These are phyloP conservation scores for Electrona antarctica DNA, from an alignment of 2,113 vertebrate genomes.

Conservation along the genomic window DNA sequence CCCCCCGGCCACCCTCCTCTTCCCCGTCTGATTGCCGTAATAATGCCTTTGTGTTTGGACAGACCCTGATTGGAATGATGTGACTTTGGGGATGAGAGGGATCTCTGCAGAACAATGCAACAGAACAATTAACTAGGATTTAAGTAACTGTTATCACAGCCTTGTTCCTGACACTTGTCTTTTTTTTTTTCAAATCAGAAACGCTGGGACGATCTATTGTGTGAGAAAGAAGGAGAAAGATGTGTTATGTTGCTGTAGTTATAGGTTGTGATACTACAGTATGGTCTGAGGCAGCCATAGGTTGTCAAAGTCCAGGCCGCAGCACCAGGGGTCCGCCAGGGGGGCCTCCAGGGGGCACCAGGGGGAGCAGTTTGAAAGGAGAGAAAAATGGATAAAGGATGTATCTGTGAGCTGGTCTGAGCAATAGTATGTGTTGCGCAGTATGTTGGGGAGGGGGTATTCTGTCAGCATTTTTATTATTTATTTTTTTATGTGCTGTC, in stretches of 20 bases:
- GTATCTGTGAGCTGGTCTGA: not conserved
- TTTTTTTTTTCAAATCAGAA: slow-evolving; percentile 13
- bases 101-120: slow-evolving; percentile 51
- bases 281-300: too few relatives aligned
- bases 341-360: too few relatives aligned
- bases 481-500: slow-evolving; percentile 28
- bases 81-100: slow-evolving; percentile 30
- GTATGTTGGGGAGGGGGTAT: slow-evolving; percentile 7
- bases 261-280: slow-evolving; percentile 10
- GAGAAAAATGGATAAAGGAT: too few relatives aligned
- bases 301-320: too few relatives aligned
- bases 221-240: not conserved
- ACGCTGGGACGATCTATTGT: slow-evolving; percentile 25
- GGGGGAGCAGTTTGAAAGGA: too few relatives aligned
- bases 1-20: slow-evolving; percentile 35
- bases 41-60: slow-evolving; percentile 58
- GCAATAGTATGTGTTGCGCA: not conserved
- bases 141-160: slow-evolving; percentile 39
- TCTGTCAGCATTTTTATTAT: slow-evolving; percentile 26
- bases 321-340: too few relatives aligned
- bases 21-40: slow-evolving; percentile 56
- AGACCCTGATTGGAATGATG: slow-evolving; percentile 51
- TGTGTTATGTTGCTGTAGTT: slow-evolving; percentile 6
- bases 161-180: slow-evolving; percentile 18
- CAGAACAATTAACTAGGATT: slow-evolving; percentile 44